Base-by-base conservation (phyloP, 53 echinoderm and acorn worm genomes). In the Paracentrotus lividus region DNA sequence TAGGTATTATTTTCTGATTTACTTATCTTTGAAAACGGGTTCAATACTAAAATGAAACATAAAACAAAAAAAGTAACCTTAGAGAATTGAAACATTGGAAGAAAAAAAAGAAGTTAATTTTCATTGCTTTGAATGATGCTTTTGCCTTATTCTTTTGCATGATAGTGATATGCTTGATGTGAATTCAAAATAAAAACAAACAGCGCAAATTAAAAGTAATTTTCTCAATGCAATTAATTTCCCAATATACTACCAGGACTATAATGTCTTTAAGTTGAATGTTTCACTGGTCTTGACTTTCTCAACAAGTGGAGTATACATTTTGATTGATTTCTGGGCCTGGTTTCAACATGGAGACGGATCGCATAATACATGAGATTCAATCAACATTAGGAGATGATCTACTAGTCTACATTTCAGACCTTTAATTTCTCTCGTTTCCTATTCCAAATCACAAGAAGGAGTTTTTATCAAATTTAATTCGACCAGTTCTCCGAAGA, bases 361-460 rank as follows among this genome's bases (percentile, higher is more conserved):
- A 36, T 72, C 72, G 18, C 36, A 38, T 38, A 72, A 38, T 38
- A 72, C 36, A 72, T 5, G 72, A 72, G 72, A 72, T 36, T 72
- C 72, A 40, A 72, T 72, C 72, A 72, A 38, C 32, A 7, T 2
- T 5, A 4, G 4, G 1, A 72, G 72, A 72, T 72, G 36, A 72
- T 72, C 72, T 18, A 20, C 18, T 72, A 36, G 72, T 72, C 72
- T 72, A 20, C 40, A 72, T 72, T 72, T 72, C 72, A 72, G 72
- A 1, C 64, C 9, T 40, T 6, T 72, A 72, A 72, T 72, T 72
- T 72, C 72, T 72, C 42, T 4, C 72, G 72, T 72, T 72, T 72
- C 72, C 72, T 15, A 36, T 40, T 1, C 21, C 33, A 36, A 36
- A 72, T 72, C 72, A 72, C 5, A 40, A 18, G 38, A 15, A 72